These are phyloP conservation scores for Dryocosmus kuriphilus DNA, from an alignment of 2,888 invertebrate genomes.

Conservation along the genomic window DNA sequence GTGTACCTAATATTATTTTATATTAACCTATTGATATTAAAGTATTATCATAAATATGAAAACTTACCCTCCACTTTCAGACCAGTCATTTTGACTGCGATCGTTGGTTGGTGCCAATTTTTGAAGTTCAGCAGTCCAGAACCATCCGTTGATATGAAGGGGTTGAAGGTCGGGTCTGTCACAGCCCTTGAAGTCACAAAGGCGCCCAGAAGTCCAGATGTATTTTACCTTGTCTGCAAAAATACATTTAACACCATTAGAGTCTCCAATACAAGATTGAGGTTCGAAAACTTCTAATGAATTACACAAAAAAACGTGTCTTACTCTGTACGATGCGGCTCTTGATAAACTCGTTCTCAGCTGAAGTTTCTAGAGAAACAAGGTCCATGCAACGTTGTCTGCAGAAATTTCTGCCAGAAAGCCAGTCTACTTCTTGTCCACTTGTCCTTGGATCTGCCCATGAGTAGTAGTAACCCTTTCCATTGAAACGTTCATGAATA, in stretches of 20 bases:
- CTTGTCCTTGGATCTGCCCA: slow-evolving; percentile 89
- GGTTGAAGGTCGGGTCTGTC: slow-evolving; percentile 92
- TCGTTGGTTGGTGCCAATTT: slow-evolving; percentile 91
- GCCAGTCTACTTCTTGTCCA: slow-evolving; percentile 90
- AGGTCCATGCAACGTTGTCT: slow-evolving; percentile 94
- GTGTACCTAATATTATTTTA: slow-evolving; percentile 22
- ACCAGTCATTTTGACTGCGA: slow-evolving; percentile 93
- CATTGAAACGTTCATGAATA: slow-evolving; percentile 78
- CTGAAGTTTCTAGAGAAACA: slow-evolving; percentile 90
- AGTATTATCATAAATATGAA: not conserved
- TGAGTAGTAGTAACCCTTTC: slow-evolving; percentile 91
- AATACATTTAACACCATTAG: not conserved
- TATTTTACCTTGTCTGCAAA: slow-evolving; percentile 85
- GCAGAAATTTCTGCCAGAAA: slow-evolving; percentile 91
- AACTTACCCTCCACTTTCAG: slow-evolving; percentile 86
- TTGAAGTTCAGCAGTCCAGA: slow-evolving; percentile 93
- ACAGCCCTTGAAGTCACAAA: slow-evolving; percentile 94
- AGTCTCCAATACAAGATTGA: not conserved
- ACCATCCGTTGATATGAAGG: slow-evolving; percentile 91
- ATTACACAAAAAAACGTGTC: slow-evolving; percentile 50
- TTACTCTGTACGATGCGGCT: slow-evolving; percentile 88
- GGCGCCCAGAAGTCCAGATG: slow-evolving; percentile 94
- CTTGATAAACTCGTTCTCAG: slow-evolving; percentile 93
- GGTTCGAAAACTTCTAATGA: not conserved
- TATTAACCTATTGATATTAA: slow-evolving; percentile 13